Base-by-base conservation (phyloP, 1,140 invertebrate species). In the Ctenoplectra terminalis region DNA sequence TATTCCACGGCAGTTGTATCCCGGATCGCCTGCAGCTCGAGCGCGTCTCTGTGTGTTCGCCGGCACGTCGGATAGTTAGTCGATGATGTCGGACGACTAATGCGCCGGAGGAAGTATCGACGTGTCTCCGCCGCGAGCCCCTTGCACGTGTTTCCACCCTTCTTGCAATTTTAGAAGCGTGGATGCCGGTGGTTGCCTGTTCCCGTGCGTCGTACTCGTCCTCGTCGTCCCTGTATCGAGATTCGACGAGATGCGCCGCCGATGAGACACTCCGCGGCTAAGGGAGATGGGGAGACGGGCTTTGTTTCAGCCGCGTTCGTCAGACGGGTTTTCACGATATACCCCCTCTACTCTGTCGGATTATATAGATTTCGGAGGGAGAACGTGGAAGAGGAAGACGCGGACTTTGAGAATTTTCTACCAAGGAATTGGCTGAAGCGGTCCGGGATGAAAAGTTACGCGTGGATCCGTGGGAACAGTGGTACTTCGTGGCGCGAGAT, bases 1-100 rank as follows among this genome's bases (percentile, higher is more conserved):
- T 87, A 87, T 87, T 87, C 86, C 80, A 74, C 73, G 85, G 48
- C 76, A 64, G 81, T 83, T 87, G 86, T 83, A 87, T 83, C 85
- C 81, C 85, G 85, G 81, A 86, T 87, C 86, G 86, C 83, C 82
- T 81, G 81, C 85, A 87, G 85, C 73, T 83, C 76, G 80, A 43
- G 64, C 31, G 37, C 52, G 31, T n/a, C 60, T 48, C 48, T 43
- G 60, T 56, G 56, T 67, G 40, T 75, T 9, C 31, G 46, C 26
- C 46, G 66, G 26, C 75, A 71, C 81, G 48, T 71, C 31, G 37
- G 81, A 82, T 82, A 82, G 81, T 79, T 79, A 79, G 74, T 79
- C 81, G 81, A 82, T 78, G 75, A 82, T 82, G 66, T 78, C 75
- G 74, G 66, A 78, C 75, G 75, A 78, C 81, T 82, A 71, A 82